These are phyloP conservation scores for Anomalospiza imberbis DNA, from an alignment of 2,797 vertebrate species.

Conservation along the genomic window DNA sequence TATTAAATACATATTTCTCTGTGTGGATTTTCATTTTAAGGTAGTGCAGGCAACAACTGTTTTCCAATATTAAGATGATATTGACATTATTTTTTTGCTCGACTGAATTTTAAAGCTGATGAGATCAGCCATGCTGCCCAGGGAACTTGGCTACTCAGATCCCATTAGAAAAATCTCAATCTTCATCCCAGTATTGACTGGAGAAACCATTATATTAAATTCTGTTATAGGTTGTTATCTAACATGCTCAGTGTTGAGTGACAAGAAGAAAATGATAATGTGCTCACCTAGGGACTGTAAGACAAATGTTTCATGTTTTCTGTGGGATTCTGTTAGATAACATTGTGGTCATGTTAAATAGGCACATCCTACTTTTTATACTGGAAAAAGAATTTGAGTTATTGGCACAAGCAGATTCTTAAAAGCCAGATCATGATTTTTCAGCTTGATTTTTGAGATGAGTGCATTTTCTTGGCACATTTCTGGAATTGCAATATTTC, in stretches of 20 bases:
- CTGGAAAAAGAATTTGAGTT: background rate
- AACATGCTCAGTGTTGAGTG: conserved; percentile 3
- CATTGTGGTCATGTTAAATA: background rate
- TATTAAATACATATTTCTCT: background rate
- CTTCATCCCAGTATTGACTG: conserved; percentile 15
- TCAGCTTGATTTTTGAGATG: background rate
- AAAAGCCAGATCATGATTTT: background rate
- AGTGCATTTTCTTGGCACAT: background rate
- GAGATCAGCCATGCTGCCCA: background rate
- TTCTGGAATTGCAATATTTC: background rate
- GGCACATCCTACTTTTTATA: background rate
- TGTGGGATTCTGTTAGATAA: background rate
- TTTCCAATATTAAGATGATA: background rate
- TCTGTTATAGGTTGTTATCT: conserved; percentile 21
- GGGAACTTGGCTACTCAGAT: background rate
- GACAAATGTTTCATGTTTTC: conserved; percentile 8
- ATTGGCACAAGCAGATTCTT: background rate
- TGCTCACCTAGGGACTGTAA: background rate
- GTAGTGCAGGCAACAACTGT: background rate
- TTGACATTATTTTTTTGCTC: background rate
- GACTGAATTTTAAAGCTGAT: background rate
- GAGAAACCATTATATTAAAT: conserved; percentile 11
- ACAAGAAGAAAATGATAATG: conserved; percentile 35
- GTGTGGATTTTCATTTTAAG: background rate
- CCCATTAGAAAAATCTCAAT: background rate